Conservation (phyloP, 2,797 vertebrate species). For the Hephaestus fuliginosus region DNA sequence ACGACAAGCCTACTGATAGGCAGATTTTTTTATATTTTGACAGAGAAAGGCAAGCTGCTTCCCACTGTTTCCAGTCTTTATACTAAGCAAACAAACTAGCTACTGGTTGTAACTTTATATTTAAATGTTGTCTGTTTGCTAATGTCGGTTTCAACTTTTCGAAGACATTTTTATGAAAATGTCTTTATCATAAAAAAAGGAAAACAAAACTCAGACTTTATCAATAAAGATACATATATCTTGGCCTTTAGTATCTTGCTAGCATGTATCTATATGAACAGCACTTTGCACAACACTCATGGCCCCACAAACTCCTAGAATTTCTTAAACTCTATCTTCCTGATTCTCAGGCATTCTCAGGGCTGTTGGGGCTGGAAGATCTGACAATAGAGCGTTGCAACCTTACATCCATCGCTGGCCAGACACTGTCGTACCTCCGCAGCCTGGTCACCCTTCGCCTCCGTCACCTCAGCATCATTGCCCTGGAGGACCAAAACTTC, state of each 20-base stretch:
- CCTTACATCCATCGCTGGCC: conserved; percentile 93
- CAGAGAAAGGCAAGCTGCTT: background rate
- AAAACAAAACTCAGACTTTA: background rate
- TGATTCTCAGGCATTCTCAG: conserved; percentile 89
- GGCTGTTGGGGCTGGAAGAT: conserved; percentile 92
- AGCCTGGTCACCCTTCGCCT: conserved; percentile 93
- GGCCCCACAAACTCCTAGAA: background rate
- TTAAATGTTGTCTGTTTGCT: background rate
- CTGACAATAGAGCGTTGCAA: conserved; percentile 95
- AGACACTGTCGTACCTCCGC: conserved; percentile 94
- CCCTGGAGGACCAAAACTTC: conserved; percentile 96
- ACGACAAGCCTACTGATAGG: background rate
- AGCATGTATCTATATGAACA: background rate
- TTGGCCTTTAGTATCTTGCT: background rate
- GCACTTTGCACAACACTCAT: background rate
- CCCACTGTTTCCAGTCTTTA: background rate
- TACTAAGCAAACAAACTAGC: background rate
- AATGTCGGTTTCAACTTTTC: too few relatives aligned
- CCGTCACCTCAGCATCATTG: conserved; percentile 90
- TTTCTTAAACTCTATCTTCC: background rate
- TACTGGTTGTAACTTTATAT: background rate
- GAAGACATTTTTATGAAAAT: too few relatives aligned
- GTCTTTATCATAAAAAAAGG: too few relatives aligned
- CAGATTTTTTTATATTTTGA: background rate
- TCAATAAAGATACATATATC: background rate